Evolutionary conservation across 2,888 invertebrate genomes (phyloP).

Genomic region (Orthosia gothica): DNA sequence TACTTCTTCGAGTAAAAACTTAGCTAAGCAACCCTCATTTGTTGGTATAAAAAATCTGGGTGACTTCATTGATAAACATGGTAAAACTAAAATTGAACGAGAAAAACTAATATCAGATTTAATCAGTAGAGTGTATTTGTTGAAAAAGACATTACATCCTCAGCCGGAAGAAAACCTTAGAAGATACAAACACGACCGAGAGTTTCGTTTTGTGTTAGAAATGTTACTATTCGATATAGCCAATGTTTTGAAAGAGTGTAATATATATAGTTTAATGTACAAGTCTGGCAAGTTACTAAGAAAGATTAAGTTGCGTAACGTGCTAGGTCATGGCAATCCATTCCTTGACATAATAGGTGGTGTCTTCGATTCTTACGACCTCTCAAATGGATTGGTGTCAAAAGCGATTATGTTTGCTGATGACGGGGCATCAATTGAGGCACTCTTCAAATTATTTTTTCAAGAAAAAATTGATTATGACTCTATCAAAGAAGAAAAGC

Average conservation of each 20-base stretch:
- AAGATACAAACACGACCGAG: slow-evolving; percentile 17
- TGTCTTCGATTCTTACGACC: slow-evolving; percentile 28
- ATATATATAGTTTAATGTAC: no score
- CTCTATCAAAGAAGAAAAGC: not conserved
- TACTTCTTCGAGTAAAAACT: not conserved
- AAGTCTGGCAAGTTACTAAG: slow-evolving; percentile 18
- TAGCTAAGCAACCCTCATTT: not conserved
- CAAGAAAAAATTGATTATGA: slow-evolving; percentile 6
- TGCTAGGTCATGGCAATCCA: slow-evolving; percentile 44
- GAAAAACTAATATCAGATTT: slow-evolving; percentile 18
- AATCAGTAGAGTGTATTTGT: slow-evolving; percentile 8
- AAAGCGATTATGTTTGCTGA: slow-evolving; percentile 30
- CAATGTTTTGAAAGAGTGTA: slow-evolving; percentile 7
- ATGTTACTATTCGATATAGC: slow-evolving; percentile 44
- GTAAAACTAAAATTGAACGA: not conserved
- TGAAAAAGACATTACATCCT: slow-evolving; percentile 14
- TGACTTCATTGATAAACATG: not conserved
- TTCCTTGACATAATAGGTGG: slow-evolving; percentile 37
- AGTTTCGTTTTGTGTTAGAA: slow-evolving; percentile 37
- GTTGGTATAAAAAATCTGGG: slow-evolving; percentile 7
- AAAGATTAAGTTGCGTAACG: slow-evolving; percentile 25
- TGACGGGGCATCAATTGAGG: slow-evolving; percentile 22
- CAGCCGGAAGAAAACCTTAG: not conserved
- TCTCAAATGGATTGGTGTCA: slow-evolving; percentile 21
- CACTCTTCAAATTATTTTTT: slow-evolving; percentile 12